Evolutionary conservation across 2,888 invertebrate species (phyloP), one percentile per base, ranked within the genome.

Genomic region (Drosophila sordidula): DNA sequence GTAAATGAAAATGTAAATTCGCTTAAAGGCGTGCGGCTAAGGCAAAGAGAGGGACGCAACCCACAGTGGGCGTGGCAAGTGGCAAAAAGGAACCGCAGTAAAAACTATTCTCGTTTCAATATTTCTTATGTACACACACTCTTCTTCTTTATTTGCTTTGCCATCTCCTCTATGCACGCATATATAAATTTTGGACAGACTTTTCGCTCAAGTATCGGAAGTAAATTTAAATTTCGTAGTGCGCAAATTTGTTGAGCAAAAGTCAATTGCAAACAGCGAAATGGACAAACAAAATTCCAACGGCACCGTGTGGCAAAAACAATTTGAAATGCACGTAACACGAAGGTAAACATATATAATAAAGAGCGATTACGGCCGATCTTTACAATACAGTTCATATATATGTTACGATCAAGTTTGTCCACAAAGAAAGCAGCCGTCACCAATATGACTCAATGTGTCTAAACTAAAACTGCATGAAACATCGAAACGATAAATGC

Each of bases 1-100:
- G 65, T 78, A 83, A 85, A 83, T 83, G 78, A 82, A 86, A 85
- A 83, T 85, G 83, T 69, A 78, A 83, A 83, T 82, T 82, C 75
- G 67, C 79, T 85, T 77, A 56, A 76, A 70, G 78, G 61, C 75
- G 45, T 61, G 58, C 16, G 25, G 57, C 63, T 6, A 55, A 42
- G 29, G 51, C 47, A 50, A 62, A 34, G 39, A 29, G 34, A 47
- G 34, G 39, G 29, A 26, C 29, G 52, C 26, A 22, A 26, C 14
- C 12, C 6, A 11, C 6, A 8, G 42, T 16, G n/a, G 38, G 12
- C 26, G 26, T 44, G 45, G n/a, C 25, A 5, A n/a, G 18, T n/a
- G 29, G 14, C 0, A 11, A 39, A 6, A 9, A 11, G 25, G 9
- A 26, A 18, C 9, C 32, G 29, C 51, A 66, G 14, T 39, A 50